Conservation (phyloP, 2,113 vertebrate species). For the rabbit (Oryctolagus cuniculus) region mOryCun1.1 NC_091442.1:19559001-19559500, state of each 20-base stretch:
- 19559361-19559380: not conserved
- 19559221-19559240: not conserved
- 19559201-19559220: too few species aligned
- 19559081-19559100: not conserved
- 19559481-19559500: not conserved
- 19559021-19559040: not conserved
- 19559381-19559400: not conserved
- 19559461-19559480: not conserved
- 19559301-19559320: not conserved
- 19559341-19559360: too few species aligned
- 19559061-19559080: not conserved
- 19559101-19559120: not conserved
- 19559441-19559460: not conserved
- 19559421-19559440: not conserved
- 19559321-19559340: not conserved
- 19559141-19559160: not conserved
- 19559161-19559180: not conserved
- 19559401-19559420: not conserved
- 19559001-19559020: not conserved
- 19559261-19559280: too few species aligned
- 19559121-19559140: not conserved
- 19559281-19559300: not conserved
- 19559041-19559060: not conserved
- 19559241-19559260: not conserved
- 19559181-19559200: not conserved